These are phyloP conservation scores for Malurus alboscapulatus DNA, from an alignment of 2,113 vertebrate genomes.

Conservation along the genomic window DNA sequence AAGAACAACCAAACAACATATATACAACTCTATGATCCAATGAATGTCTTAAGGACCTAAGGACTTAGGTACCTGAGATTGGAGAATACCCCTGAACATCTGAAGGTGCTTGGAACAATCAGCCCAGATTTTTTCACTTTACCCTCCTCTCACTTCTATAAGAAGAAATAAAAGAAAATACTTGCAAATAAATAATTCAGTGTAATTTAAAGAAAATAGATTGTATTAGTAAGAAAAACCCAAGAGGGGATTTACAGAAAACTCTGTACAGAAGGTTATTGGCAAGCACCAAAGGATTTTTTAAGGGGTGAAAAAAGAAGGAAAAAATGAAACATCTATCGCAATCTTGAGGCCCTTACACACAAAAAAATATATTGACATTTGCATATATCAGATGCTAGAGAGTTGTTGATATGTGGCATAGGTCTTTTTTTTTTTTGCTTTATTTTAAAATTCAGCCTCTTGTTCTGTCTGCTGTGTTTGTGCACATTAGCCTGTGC, in stretches of 20 bases:
- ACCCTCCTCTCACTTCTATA: background rate
- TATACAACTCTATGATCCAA: accelerated
- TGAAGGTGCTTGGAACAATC: background rate
- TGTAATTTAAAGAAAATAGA: background rate
- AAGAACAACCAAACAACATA: too few relatives aligned
- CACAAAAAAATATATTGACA: background rate
- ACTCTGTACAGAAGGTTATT: background rate
- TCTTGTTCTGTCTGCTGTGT: background rate
- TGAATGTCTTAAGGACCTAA: background rate
- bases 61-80: background rate
- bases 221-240: background rate
- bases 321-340: background rate
- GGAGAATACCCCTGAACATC: background rate
- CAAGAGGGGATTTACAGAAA: background rate
- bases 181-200: background rate
- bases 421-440: background rate
- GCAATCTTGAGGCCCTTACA: background rate
- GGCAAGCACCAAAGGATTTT: background rate
- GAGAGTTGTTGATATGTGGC: background rate
- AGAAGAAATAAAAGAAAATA: background rate
- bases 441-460: background rate
- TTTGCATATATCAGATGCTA: background rate
- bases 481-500: background rate
- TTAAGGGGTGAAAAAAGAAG: background rate
- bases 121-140: background rate